Evolutionary conservation across 92 coral and sea anemone genomes (phyloP), one percentile per base, ranked within the genome.

Genomic region (Epizoanthus rinbou): DNA sequence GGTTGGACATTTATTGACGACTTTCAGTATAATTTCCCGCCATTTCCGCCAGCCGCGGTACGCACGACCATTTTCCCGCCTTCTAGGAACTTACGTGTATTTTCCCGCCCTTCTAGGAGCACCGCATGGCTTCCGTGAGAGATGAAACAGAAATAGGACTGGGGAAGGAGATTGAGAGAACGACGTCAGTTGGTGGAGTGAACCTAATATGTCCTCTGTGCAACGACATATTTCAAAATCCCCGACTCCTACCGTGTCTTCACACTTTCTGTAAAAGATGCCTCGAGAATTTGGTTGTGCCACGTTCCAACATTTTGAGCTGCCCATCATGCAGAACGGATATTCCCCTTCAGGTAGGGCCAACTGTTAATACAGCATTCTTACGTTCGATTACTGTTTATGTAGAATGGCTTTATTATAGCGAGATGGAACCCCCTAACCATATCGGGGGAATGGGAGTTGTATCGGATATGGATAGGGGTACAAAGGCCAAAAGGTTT

Each of bases 191-290:
- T 31, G 92, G 95, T 17, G 87, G 91, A n/a, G 98, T 93, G 33
- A 93, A 93, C 79, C 86, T 93, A 9, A 85, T 93, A 43, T 93
- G 98, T 78, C 98, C 98, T 17, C 73, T 93, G 71, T 93, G 98
- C 28, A 93, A 93, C 74, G 98, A 93, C 80, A 89, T 93, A 86
- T 97, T 88, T 64, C 83, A 37, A 41, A 93, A 97, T 35, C 99
- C 99, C 4, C 97, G 99, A 3, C 93, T 97, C 28, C 76, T 97
- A 39, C 98, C 99, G 4, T 97, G 99, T 86, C 85, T 97, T 54
- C 99, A 97, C 84, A 97, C 98, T 35, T 97, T 97, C 88, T 97
- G 99, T 70, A 92, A 87, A 74, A 89, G 98, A 58, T 97, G 99
- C 74, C 89, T 97, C 84, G 99, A 97, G 45, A 95, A 94, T 69